Conservation (phyloP, 2,797 vertebrate species). For the Fratercula arctica region DNA sequence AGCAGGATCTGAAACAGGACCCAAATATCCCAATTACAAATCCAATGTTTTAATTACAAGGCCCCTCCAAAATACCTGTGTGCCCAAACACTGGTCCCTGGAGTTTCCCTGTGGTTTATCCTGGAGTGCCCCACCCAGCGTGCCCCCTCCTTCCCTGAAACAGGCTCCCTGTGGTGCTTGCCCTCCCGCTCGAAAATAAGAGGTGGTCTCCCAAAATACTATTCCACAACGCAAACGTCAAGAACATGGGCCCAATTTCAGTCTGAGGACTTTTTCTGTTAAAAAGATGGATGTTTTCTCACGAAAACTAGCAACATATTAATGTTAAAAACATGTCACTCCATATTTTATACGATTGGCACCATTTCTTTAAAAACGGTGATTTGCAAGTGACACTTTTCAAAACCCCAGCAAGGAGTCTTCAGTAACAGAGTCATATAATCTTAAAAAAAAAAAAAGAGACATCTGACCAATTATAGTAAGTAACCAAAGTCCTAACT, state of each 20-base stretch:
- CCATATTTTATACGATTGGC: background rate
- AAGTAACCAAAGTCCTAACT: background rate
- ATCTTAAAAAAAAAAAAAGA: background rate
- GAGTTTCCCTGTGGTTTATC: background rate
- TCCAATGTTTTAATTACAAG: background rate
- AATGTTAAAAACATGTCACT: background rate
- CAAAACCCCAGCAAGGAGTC: background rate
- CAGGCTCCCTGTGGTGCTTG: background rate
- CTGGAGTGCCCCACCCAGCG: accelerated
- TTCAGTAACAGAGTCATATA: background rate
- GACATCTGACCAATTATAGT: background rate
- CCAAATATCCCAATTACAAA: background rate
- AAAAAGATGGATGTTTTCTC: background rate
- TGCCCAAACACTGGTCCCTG: background rate
- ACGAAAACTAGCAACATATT: background rate
- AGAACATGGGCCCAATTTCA: background rate
- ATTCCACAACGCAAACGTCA: background rate
- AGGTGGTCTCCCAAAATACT: background rate
- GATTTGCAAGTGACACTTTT: background rate
- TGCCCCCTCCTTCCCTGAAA: background rate
- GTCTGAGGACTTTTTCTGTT: background rate
- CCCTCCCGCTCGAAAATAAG: background rate
- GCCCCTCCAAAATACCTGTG: background rate
- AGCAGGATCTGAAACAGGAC: background rate
- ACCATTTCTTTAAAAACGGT: background rate